These are phyloP conservation scores for Hypotaenidia okinawae DNA, from an alignment of 2,797 vertebrate genomes.

Conservation along the genomic window DNA sequence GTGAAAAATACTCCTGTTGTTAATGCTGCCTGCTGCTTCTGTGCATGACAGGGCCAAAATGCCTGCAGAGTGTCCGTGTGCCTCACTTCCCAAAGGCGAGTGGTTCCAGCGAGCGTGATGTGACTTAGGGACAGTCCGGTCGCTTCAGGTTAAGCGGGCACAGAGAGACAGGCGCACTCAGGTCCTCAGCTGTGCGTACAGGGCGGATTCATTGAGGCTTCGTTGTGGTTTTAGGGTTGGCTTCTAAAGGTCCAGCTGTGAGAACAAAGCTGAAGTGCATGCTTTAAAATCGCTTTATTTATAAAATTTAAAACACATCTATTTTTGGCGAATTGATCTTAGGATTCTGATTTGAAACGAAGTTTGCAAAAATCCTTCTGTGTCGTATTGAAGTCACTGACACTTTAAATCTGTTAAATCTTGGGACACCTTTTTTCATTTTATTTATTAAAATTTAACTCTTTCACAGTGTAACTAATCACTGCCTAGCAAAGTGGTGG, in stretches of 20 bases:
- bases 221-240: background rate
- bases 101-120: background rate
- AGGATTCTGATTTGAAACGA: background rate
- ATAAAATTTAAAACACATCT: background rate
- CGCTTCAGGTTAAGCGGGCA: background rate
- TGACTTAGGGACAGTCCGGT: background rate
- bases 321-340: background rate
- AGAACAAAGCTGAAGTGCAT: background rate
- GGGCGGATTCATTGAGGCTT: background rate
- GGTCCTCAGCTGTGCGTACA: background rate
- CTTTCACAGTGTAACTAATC: background rate
- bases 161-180: fast-evolving
- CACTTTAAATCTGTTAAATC: background rate
- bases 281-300: background rate
- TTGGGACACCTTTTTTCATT: background rate
- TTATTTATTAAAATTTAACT: background rate
- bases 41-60: background rate
- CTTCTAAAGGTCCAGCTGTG: background rate
- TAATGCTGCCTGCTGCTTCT: background rate
- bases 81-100: background rate
- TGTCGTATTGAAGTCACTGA: background rate
- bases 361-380: background rate
- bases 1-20: background rate
- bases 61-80: fast-evolving
- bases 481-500: background rate